phyloP scores from a whole-genome alignment of 2,888 invertebrate genomes.

The Panorpa germanica region DNA sequence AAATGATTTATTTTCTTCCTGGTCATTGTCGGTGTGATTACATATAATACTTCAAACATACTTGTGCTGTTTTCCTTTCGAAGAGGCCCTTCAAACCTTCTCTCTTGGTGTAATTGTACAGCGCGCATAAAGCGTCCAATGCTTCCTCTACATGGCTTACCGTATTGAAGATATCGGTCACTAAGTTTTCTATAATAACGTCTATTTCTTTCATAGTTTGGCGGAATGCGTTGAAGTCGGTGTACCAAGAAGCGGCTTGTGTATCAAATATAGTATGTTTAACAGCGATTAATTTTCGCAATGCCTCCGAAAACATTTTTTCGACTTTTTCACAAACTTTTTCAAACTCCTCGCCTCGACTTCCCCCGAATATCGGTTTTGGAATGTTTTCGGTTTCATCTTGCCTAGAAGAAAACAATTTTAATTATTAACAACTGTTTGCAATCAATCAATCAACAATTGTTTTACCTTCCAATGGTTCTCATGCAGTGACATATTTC shows the following conservation, averaged over 20 bases:
- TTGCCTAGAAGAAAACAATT: too few species aligned
- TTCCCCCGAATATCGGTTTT: constrained; percentile 59
- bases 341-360: constrained; percentile 46
- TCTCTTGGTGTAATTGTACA: constrained; percentile 60
- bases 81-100: constrained; percentile 50
- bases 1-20: constrained; percentile 5
- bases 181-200: constrained; percentile 67
- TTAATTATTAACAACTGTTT: too few species aligned
- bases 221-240: constrained; percentile 23
- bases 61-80: constrained; percentile 43
- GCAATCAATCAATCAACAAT: too few species aligned
- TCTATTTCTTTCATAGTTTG: constrained; percentile 32
- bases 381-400: constrained; percentile 51
- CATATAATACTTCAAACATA: constrained; percentile 17
- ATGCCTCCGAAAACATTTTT: constrained; percentile 44
- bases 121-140: constrained; percentile 53
- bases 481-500: constrained; percentile 82
- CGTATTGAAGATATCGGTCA: constrained; percentile 57
- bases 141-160: constrained; percentile 67
- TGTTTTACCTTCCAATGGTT: constrained; percentile 69
- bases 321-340: constrained; percentile 51
- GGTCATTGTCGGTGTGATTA: background rate
- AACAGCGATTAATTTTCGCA: too few species aligned
- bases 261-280: too few species aligned
- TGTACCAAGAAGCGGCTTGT: constrained; percentile 16